phyloP scores from a whole-genome alignment of 2,888 invertebrate genomes.

The Epiblema foenella region DNA sequence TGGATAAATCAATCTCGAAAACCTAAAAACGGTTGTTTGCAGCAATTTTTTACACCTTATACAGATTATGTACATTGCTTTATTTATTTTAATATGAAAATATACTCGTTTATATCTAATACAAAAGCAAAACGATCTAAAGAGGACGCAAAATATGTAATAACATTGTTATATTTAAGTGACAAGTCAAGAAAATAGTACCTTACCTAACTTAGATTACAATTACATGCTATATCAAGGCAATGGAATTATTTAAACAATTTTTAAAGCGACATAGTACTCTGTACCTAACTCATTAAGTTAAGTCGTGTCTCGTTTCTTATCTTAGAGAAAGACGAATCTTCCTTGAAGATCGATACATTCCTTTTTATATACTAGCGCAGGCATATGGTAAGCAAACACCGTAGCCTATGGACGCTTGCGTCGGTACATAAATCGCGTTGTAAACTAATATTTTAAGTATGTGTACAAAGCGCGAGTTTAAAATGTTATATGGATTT shows the following conservation, averaged over 20 bases:
- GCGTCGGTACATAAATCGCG: too few species aligned
- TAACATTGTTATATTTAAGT: constrained; percentile 40
- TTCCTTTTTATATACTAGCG: not conserved
- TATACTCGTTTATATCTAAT: constrained; percentile 59
- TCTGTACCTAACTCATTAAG: constrained; percentile 11
- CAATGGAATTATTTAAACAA: constrained; percentile 43
- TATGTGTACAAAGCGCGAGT: too few species aligned
- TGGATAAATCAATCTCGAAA: constrained; percentile 53
- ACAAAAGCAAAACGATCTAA: constrained; percentile 49
- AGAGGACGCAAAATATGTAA: constrained; percentile 50
- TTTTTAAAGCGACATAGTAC: constrained; percentile 36
- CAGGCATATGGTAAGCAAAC: too few species aligned
- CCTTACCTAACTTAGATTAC: constrained; percentile 39
- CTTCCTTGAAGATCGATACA: constrained; percentile 11
- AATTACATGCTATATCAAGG: constrained; percentile 41
- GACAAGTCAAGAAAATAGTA: constrained; percentile 42
- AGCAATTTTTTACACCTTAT: constrained; percentile 76
- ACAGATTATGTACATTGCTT: constrained; percentile 70
- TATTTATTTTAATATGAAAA: constrained; percentile 63
- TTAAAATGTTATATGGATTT: too few species aligned
- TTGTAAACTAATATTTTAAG: too few species aligned
- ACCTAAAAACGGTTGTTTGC: not conserved
- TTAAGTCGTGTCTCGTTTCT: constrained; percentile 13
- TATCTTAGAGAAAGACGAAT: not conserved
- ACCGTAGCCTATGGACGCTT: too few species aligned